These are phyloP conservation scores for Agrochola litura DNA, from an alignment of 2,888 invertebrate genomes.

Conservation along the genomic window DNA sequence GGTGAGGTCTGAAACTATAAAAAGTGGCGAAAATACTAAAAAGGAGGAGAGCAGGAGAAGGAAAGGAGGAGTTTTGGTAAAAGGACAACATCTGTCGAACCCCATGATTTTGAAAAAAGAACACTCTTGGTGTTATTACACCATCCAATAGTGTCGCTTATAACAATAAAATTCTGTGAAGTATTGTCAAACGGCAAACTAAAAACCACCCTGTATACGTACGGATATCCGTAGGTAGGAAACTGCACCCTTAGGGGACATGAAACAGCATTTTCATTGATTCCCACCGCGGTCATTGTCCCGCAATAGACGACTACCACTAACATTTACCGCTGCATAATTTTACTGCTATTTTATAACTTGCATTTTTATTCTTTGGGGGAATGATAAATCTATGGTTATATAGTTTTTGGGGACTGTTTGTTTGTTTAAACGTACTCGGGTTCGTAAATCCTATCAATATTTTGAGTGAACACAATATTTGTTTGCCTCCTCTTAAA, in stretches of 20 bases:
- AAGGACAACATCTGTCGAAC: not conserved
- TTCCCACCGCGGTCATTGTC: slow-evolving; percentile 71
- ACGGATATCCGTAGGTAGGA: slow-evolving; percentile 44
- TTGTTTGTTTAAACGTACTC: slow-evolving; percentile 24
- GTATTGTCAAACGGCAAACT: not conserved
- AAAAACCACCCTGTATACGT: slow-evolving; percentile 8
- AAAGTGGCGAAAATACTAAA: not conserved
- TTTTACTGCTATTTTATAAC: slow-evolving; percentile 62
- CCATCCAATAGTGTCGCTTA: not conserved
- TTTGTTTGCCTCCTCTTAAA: too few species aligned
- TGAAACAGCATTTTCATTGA: slow-evolving; percentile 71
- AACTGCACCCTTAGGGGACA: slow-evolving; percentile 66
- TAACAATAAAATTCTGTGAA: not conserved
- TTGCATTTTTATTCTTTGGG: slow-evolving; percentile 54
- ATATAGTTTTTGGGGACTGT: not conserved
- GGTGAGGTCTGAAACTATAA: not conserved
- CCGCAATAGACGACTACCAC: slow-evolving; percentile 47
- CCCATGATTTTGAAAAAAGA: not conserved
- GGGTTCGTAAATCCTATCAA: not conserved
- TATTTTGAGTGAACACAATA: too few species aligned
- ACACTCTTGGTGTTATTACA: too few species aligned
- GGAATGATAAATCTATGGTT: slow-evolving; percentile 47
- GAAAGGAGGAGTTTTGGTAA: not conserved
- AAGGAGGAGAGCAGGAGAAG: rapidly evolving
- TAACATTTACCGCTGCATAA: slow-evolving; percentile 65